Percentiles rank a stretch among this genome's conserved stretches.
These are phyloP conservation scores for Cephonodes hylas DNA, from an alignment of 2,888 invertebrate species.

Conservation along the genomic window DNA sequence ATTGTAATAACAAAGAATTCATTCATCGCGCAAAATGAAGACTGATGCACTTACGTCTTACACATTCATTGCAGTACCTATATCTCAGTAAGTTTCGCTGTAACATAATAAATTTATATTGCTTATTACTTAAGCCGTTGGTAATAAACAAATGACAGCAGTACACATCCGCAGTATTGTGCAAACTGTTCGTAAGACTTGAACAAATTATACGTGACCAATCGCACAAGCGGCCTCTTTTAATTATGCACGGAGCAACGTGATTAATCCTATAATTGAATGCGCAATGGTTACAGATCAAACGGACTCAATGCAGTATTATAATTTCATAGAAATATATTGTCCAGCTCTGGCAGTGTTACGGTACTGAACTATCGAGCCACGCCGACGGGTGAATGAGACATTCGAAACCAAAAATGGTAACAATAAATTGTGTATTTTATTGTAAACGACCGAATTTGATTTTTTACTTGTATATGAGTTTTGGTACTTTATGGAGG, in stretches of 20 bases:
- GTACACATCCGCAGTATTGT: slow-evolving; percentile 27
- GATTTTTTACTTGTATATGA: neutral
- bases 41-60: slow-evolving; percentile 41
- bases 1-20: slow-evolving; percentile 64
- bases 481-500: neutral
- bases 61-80: too few relatives aligned
- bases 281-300: slow-evolving; percentile 25
- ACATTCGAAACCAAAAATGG: slow-evolving; percentile 2
- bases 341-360: neutral
- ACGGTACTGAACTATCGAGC: neutral
- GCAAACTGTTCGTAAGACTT: slow-evolving; percentile 22
- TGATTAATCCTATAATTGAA: slow-evolving; percentile 42
- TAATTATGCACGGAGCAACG: slow-evolving; percentile 39
- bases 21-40: slow-evolving; percentile 61
- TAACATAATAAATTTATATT: too few relatives aligned
- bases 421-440: neutral
- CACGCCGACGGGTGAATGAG: neutral
- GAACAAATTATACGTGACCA: slow-evolving; percentile 43
- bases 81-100: too few relatives aligned
- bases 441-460: neutral
- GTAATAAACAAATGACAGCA: slow-evolving; percentile 11
- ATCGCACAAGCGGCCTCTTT: slow-evolving; percentile 39
- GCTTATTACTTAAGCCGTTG: neutral
- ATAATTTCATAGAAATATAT: slow-evolving; percentile 15
- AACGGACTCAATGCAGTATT: slow-evolving; percentile 11